Evolutionary conservation across 2,888 invertebrate species (phyloP).

Genomic region (Seira musarum): DNA sequence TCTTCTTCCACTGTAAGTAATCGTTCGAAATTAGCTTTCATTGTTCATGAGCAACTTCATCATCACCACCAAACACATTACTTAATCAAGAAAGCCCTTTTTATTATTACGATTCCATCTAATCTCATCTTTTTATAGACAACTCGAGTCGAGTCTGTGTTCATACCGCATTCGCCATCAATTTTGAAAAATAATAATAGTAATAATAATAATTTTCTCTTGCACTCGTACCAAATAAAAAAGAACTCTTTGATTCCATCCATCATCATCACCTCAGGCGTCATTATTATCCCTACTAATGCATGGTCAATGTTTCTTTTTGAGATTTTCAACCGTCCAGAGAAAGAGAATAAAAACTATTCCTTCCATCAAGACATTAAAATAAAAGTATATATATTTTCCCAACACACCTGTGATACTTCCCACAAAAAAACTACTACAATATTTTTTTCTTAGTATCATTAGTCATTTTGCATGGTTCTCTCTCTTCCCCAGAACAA

Average conservation of each 20-base stretch:
- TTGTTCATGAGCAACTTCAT: conserved; percentile 26
- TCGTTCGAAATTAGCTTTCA: neutral
- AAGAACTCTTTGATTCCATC: neutral
- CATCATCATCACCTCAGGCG: too few relatives aligned
- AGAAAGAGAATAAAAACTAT: neutral
- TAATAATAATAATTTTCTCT: neutral
- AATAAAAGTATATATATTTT: too few relatives aligned
- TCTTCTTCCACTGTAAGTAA: neutral
- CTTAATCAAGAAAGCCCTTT: too few relatives aligned
- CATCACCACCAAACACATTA: neutral
- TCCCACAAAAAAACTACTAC: conserved; percentile 23
- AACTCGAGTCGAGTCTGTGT: neutral
- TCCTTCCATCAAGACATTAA: conserved; percentile 24
- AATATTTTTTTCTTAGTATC: neutral
- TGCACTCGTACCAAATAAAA: neutral
- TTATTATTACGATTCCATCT: neutral
- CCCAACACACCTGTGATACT: conserved; percentile 43
- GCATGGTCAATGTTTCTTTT: neutral
- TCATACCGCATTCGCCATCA: neutral
- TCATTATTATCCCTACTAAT: neutral
- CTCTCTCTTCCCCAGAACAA: neutral
- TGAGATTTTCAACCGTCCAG: neutral
- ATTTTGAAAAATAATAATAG: neutral
- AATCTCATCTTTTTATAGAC: neutral
- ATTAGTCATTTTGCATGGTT: conserved; percentile 16